Percentiles rank a stretch among this genome's conserved stretches.
These are phyloP conservation scores for Caenorhabditis panamensis DNA, from an alignment of 2,888 invertebrate species.

Conservation along the genomic window DNA sequence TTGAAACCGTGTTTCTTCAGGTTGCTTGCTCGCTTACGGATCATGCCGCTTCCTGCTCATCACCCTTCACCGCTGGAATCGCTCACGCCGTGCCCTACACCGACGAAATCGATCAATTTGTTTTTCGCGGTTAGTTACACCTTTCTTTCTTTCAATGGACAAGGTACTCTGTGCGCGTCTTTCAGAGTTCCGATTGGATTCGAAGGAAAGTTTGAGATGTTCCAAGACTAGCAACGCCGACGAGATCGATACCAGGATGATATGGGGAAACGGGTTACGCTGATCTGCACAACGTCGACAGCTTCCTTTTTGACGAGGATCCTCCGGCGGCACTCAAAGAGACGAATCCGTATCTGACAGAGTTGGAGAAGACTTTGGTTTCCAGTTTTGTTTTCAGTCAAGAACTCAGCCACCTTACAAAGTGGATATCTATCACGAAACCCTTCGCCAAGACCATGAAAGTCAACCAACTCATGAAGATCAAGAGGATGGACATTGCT, in stretches of 20 bases:
- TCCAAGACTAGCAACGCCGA: too few relatives aligned
- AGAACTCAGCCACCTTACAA: conserved; percentile 46
- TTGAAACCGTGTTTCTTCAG: conserved; percentile 64
- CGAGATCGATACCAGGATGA: too few relatives aligned
- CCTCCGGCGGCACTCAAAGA: neutral
- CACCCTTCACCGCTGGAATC: conserved; percentile 91
- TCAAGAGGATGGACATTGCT: conserved; percentile 42
- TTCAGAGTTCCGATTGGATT: too few relatives aligned
- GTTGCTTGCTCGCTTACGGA: conserved; percentile 86
- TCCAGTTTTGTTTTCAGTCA: conserved; percentile 37
- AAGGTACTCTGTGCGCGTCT: too few relatives aligned
- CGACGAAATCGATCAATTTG: too few relatives aligned
- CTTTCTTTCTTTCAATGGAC: too few relatives aligned
- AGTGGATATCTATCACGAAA: conserved; percentile 54
- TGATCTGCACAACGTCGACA: conserved; percentile 22
- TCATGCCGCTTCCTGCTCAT: conserved; percentile 84
- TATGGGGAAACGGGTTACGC: too few relatives aligned
- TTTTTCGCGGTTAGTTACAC: too few relatives aligned
- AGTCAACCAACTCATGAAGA: conserved; percentile 43
- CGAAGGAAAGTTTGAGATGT: too few relatives aligned
- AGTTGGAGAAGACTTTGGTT: conserved; percentile 11
- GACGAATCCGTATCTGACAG: conserved; percentile 8
- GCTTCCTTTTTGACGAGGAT: conserved; percentile 14
- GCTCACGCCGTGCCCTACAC: conserved; percentile 91
- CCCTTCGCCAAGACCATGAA: conserved; percentile 46